phyloP scores from a whole-genome alignment of 1,140 invertebrate genomes.

The Anthonomus grandis region DNA sequence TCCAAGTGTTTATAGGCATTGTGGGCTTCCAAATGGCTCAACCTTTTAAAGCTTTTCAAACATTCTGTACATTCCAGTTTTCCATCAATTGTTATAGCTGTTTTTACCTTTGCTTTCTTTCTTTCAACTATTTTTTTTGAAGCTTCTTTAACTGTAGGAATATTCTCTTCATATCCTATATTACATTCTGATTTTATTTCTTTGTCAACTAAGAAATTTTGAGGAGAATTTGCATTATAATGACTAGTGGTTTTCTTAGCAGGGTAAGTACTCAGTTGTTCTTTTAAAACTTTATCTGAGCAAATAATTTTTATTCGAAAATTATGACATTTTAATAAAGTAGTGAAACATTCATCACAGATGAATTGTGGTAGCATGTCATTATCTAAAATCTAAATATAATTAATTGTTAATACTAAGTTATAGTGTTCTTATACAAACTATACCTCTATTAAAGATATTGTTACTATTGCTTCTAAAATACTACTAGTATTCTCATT shows the following conservation, averaged over 20 bases:
- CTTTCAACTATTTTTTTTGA: background rate
- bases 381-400: constrained; percentile 4
- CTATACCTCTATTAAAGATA: constrained; percentile 1
- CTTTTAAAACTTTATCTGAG: constrained; percentile 6
- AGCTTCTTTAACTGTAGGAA: background rate
- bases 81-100: background rate
- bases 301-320: constrained; percentile 8
- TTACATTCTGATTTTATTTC: background rate
- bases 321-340: background rate
- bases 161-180: background rate
- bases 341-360: constrained; percentile 1
- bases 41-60: constrained; percentile 9
- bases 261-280: background rate
- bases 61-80: constrained; percentile 28
- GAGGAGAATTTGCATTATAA: background rate
- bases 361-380: constrained; percentile 5
- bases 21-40: constrained; percentile 13
- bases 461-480: background rate
- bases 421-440: background rate
- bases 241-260: background rate
- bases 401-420: background rate
- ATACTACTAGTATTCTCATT: constrained; percentile 1
- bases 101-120: background rate
- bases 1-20: constrained; percentile 12
- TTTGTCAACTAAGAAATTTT: background rate